Evolutionary conservation across 2,797 vertebrate genomes (phyloP).

Genomic region (Synaphobranchus kaupii): DNA sequence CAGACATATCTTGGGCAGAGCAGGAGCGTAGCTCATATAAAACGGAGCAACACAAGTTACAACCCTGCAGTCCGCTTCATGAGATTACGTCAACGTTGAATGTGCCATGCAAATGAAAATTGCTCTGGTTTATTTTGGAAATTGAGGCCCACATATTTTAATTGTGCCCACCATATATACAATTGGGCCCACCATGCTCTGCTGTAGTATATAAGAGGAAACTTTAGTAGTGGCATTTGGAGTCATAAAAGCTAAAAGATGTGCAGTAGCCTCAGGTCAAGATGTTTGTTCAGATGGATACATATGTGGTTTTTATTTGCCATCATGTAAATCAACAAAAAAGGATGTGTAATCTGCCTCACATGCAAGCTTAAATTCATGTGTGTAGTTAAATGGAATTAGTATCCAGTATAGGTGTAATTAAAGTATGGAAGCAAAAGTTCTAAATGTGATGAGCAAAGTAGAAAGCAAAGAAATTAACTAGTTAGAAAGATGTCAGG

Average conservation of each 20-base stretch:
- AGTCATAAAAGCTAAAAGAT: neutral
- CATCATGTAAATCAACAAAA: neutral
- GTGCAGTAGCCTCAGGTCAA: neutral
- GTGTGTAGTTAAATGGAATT: neutral
- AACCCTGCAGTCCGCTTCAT: neutral
- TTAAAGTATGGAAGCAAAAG: neutral
- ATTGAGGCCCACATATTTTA: neutral
- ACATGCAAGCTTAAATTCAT: neutral
- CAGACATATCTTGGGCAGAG: neutral
- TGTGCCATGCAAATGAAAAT: conserved; percentile 12
- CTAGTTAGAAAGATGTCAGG: neutral
- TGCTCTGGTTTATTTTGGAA: neutral
- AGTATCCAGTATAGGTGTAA: neutral
- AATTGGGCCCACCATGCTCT: neutral
- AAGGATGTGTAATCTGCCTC: neutral
- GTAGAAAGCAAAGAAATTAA: neutral
- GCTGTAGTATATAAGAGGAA: neutral
- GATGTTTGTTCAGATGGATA: neutral
- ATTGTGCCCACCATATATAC: neutral
- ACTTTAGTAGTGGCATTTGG: neutral
- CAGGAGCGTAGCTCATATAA: neutral
- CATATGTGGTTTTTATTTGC: neutral
- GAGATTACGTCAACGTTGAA: neutral
- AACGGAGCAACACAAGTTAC: neutral
- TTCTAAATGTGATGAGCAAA: neutral